Evolutionary conservation across 2,797 vertebrate genomes (phyloP), one percentile per base, ranked within the genome.

Genomic region (Intellagama lesueurii): DNA sequence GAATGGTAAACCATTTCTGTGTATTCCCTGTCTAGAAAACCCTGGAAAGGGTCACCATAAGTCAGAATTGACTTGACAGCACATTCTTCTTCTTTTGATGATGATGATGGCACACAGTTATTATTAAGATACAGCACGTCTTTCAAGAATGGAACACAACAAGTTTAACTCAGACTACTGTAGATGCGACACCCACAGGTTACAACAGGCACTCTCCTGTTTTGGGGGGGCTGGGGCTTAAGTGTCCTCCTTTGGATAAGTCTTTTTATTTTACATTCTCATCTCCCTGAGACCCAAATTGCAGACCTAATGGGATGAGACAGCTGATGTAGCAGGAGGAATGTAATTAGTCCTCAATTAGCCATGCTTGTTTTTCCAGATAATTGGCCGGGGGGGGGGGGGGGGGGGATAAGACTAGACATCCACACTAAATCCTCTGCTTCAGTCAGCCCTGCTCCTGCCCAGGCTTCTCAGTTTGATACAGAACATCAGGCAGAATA

Each of bases 291-390:
- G 78, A 30, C 56, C 70, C 60, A 82, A 86, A 86, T n/a, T 81
- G 84, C 79, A 82, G 70, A 28, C 32, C 84, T 90, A 90, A 90
- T 90, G 84, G n/a, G 47, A 82, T 44, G 79, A 86, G 88, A 90
- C 84, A 86, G 84, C 44, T 68, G 60, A 90, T 69, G 72, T 66
- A 82, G 72, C 84, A 86, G 78, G 88, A 90, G 60, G 84, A 81
- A 86, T 90, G 83, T 77, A 77, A 82, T 90, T 90, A 90, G 84
- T 52, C n/a, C 26, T 86, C 88, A 90, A 90, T 90, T 90, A 86
- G 78, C 70, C 78, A 90, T 69, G 72, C 81, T 90, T 24, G 5
- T 69, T 82, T 70, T 86, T 77, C 79, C 84, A 86, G 70, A 86
- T 86, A 86, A 82, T 69, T 90, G 78, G 3, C 40, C 40, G 3